Percentiles rank a stretch among this genome's conserved stretches.
Evolutionary conservation across 2,888 invertebrate species (phyloP).

Genomic region (Temnothorax rugatulus): DNA sequence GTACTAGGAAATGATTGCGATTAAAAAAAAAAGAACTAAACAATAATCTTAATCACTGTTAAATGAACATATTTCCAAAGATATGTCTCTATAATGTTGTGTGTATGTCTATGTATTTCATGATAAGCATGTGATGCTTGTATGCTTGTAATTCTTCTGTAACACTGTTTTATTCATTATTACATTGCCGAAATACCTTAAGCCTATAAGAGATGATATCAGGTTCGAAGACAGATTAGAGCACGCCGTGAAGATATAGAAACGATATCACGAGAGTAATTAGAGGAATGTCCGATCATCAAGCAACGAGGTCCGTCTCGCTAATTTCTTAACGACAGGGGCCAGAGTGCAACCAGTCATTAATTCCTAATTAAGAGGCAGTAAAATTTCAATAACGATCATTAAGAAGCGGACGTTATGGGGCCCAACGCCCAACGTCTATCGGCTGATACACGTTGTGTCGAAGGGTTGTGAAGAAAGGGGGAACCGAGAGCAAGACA

Average conservation of each 20-base stretch:
- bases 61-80: neutral
- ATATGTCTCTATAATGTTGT: neutral
- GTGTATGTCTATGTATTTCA: neutral
- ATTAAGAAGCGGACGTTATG: slow-evolving; percentile 85
- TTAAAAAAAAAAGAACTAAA: neutral
- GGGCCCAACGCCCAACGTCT: slow-evolving; percentile 73
- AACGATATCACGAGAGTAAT: slow-evolving; percentile 16
- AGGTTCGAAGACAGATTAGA: neutral
- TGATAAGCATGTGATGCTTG: neutral
- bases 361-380: slow-evolving; percentile 86
- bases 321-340: slow-evolving; percentile 79
- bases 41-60: neutral
- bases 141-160: neutral
- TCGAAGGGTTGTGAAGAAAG: slow-evolving; percentile 72
- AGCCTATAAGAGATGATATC: slow-evolving; percentile 15
- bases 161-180: slow-evolving; percentile 12
- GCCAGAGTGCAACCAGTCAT: slow-evolving; percentile 81
- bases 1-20: neutral
- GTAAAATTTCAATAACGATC: slow-evolving; percentile 86
- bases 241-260: slow-evolving; percentile 20
- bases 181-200: neutral
- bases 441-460: slow-evolving; percentile 70
- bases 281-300: slow-evolving; percentile 5
- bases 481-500: slow-evolving; percentile 60
- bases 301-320: slow-evolving; percentile 38